Conservation (phyloP, 1,140 invertebrate genomes). For the Sipha flava region DNA sequence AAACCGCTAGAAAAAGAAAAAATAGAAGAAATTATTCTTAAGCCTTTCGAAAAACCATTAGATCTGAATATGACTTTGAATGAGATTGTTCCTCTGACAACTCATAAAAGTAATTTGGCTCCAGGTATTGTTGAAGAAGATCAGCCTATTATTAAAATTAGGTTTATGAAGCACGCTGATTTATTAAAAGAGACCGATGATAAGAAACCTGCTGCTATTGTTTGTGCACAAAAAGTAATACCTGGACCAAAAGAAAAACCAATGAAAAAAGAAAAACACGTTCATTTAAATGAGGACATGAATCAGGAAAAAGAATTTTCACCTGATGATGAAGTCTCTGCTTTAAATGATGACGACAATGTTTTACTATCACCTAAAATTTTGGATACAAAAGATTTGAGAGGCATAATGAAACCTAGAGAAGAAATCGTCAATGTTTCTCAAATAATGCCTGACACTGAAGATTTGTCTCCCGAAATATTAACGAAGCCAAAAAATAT, state of each 20-base stretch:
- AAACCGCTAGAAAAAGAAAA: background rate
- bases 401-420: background rate
- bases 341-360: constrained; percentile 25
- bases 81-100: no score
- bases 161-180: background rate
- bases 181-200: background rate
- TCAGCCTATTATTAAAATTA: background rate
- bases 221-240: background rate
- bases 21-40: background rate
- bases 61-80: background rate
- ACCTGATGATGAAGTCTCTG: constrained; percentile 25
- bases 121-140: background rate
- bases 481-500: background rate
- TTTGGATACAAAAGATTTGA: background rate
- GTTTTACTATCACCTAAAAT: background rate
- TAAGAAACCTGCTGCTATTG: background rate
- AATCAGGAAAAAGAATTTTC: constrained; percentile 15
- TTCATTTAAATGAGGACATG: constrained; percentile 31
- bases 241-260: background rate
- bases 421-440: background rate
- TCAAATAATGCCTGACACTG: background rate
- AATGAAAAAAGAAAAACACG: constrained; percentile 29
- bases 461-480: background rate
- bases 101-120: background rate
- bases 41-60: background rate